Percentiles rank a stretch among this genome's conserved stretches.
Evolutionary conservation across 2,113 vertebrate genomes (phyloP).

Genomic region (Electrona antarctica): DNA sequence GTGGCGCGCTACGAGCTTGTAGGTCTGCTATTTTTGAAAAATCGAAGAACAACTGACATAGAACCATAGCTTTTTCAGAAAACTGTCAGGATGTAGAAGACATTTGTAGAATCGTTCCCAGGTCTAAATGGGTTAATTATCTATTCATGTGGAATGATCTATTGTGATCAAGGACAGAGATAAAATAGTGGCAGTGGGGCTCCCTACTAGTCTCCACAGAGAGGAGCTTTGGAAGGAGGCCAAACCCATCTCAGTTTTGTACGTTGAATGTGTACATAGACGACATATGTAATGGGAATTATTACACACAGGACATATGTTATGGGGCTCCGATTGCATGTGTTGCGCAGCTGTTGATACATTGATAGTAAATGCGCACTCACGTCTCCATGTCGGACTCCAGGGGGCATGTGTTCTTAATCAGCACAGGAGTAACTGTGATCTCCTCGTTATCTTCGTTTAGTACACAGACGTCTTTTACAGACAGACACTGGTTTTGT

Average conservation of each 20-base stretch:
- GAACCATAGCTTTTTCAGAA: no score
- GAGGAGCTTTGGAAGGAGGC: constrained; percentile 15
- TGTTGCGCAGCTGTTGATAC: constrained; percentile 58
- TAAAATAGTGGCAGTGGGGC: neutral
- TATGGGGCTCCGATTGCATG: constrained; percentile 33
- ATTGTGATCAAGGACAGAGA: neutral
- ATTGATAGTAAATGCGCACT: constrained; percentile 45
- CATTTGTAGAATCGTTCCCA: no score
- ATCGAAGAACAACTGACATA: no score
- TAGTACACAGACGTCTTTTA: constrained; percentile 5
- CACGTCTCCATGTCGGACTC: constrained; percentile 43
- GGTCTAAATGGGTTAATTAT: no score
- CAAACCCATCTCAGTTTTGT: constrained; percentile 42
- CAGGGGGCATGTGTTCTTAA: constrained; percentile 52
- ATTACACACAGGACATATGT: constrained; percentile 54
- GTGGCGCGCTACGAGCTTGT: no score
- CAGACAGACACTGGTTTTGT: constrained; percentile 19
- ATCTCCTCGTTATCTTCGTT: constrained; percentile 54
- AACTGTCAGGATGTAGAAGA: no score
- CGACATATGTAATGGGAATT: constrained; percentile 55
- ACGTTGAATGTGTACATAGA: constrained; percentile 40
- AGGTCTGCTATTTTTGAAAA: no score
- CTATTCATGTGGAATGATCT: no score
- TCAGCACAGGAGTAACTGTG: constrained; percentile 46
- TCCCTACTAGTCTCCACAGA: neutral